These are phyloP conservation scores for Sabellastarte sp. DNA, from an alignment of 2,888 invertebrate genomes.

Conservation along the genomic window DNA sequence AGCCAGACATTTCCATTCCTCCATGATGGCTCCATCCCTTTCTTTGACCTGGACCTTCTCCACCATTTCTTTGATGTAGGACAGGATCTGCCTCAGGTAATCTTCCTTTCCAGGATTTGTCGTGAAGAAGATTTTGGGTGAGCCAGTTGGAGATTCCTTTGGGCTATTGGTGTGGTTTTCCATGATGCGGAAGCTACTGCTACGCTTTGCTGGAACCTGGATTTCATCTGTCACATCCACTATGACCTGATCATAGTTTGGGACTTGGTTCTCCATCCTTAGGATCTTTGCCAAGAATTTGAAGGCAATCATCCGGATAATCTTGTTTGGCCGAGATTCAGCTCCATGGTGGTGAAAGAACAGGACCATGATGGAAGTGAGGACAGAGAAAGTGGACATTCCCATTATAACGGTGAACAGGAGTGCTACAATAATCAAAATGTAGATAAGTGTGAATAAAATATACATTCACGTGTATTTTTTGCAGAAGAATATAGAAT, in stretches of 20 bases:
- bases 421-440: slow-evolving; percentile 11
- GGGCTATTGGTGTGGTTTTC: neutral
- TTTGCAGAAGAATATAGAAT: no score
- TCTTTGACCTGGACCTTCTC: neutral
- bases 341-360: slow-evolving; percentile 17
- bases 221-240: neutral
- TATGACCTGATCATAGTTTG: neutral
- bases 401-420: slow-evolving; percentile 19
- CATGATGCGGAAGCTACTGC: neutral
- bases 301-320: slow-evolving; percentile 13
- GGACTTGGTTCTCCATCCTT: slow-evolving; percentile 10
- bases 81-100: neutral
- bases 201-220: neutral
- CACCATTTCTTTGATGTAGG: neutral
- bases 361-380: slow-evolving; percentile 14
- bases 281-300: slow-evolving; percentile 10
- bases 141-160: neutral
- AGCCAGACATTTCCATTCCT: slow-evolving; percentile 13
- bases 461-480: no score
- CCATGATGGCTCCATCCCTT: neutral
- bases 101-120: neutral
- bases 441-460: no score
- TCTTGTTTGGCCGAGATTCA: neutral
- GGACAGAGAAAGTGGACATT: slow-evolving; percentile 14
- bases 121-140: no score